Conservation (phyloP, 2,888 invertebrate genomes). For the Creontiades dilutus region DNA sequence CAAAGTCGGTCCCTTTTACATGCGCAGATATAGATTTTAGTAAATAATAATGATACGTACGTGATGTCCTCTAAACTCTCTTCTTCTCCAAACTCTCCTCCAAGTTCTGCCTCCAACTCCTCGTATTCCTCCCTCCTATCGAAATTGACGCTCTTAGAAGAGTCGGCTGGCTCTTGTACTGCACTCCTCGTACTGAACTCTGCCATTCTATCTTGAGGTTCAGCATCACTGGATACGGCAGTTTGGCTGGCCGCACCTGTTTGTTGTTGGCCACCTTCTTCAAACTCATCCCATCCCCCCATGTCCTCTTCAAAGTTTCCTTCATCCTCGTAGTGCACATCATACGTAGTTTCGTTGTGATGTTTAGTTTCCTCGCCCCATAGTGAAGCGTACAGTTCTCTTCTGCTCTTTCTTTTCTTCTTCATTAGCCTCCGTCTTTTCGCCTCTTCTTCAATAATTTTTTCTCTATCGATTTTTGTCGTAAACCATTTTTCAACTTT, state of each 20-base stretch:
- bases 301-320: not conserved
- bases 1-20: too few relatives aligned
- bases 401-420: not conserved
- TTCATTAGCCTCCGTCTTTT: not conserved
- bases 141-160: too few relatives aligned
- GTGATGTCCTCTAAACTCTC: not conserved
- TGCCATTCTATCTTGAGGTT: not conserved
- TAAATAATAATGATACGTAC: not conserved
- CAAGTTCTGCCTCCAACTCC: not conserved
- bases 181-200: not conserved
- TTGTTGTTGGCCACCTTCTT: not conserved
- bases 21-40: not conserved
- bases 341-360: not conserved
- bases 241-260: not conserved
- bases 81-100: slow-evolving; percentile 3
- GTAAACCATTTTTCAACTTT: slow-evolving; percentile 6
- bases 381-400: not conserved
- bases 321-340: not conserved
- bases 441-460: slow-evolving; percentile 8
- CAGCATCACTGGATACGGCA: not conserved
- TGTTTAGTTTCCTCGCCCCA: not conserved
- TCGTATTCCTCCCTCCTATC: not conserved
- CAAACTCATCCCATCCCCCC: not conserved
- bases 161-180: too few relatives aligned
- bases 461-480: slow-evolving; percentile 7